phyloP scores from a whole-genome alignment of 2,797 vertebrate genomes.

The Falco novaeseelandiae region DNA sequence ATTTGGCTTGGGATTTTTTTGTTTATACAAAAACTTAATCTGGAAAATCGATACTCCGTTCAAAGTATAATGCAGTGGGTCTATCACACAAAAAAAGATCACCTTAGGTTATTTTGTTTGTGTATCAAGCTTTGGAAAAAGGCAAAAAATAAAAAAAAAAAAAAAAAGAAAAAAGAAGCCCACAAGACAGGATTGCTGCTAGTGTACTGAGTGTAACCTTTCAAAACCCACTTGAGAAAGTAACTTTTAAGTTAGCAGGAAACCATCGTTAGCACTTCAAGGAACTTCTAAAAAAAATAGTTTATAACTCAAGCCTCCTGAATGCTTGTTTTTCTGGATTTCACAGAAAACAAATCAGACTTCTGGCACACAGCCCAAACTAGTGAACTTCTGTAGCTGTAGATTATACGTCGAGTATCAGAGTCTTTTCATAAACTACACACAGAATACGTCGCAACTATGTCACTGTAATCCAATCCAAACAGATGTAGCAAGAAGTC shows the following conservation, averaged over 20 bases:
- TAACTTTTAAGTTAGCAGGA: slow-evolving; percentile 2
- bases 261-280: slow-evolving; percentile 18
- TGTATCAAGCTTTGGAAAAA: not conserved
- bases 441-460: not conserved
- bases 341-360: slow-evolving; percentile 25
- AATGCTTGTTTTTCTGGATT: slow-evolving; percentile 43
- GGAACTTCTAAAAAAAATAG: slow-evolving; percentile 45
- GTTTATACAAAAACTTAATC: slow-evolving; percentile 49
- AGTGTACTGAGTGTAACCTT: slow-evolving; percentile 16
- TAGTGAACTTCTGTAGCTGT: not conserved
- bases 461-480: slow-evolving; percentile 74
- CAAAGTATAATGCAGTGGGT: slow-evolving; percentile 41
- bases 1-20: slow-evolving; percentile 19
- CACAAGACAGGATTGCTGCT: slow-evolving; percentile 36
- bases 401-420: slow-evolving; percentile 39
- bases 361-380: slow-evolving; percentile 33
- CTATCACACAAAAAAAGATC: slow-evolving; percentile 28
- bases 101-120: not conserved
- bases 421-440: slow-evolving; percentile 53
- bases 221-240: slow-evolving; percentile 34
- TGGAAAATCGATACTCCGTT: slow-evolving; percentile 47
- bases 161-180: slow-evolving; percentile 30
- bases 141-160: not conserved
- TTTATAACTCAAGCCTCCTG: slow-evolving; percentile 21
- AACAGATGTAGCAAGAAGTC: slow-evolving; percentile 33